Conservation (phyloP, 2,888 invertebrate genomes). For the Eupithecia centaureata region DNA sequence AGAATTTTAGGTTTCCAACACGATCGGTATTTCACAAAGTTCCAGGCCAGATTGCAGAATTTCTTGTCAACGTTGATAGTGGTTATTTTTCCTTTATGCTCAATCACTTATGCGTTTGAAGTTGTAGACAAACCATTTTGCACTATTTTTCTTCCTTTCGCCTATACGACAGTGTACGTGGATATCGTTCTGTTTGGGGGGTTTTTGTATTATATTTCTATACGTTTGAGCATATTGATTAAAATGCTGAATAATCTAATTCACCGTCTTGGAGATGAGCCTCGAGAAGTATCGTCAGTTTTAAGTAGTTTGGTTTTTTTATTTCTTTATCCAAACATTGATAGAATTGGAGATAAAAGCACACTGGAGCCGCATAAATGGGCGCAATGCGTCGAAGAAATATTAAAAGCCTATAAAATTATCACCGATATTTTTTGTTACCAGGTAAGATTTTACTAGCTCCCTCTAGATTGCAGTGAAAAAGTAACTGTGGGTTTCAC, state of each 20-base stretch:
- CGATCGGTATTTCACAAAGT: slow-evolving; percentile 36
- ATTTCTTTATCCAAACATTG: slow-evolving; percentile 22
- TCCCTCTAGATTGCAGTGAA: background rate
- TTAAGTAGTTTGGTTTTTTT: slow-evolving; percentile 12
- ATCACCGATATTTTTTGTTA: slow-evolving; percentile 48
- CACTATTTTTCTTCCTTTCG: slow-evolving; percentile 34
- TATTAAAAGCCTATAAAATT: slow-evolving; percentile 48
- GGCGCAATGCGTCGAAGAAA: slow-evolving; percentile 43
- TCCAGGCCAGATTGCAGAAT: slow-evolving; percentile 37
- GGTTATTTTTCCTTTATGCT: slow-evolving; percentile 42
- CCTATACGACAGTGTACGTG: slow-evolving; percentile 39
- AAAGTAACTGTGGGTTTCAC: background rate
- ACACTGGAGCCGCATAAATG: slow-evolving; percentile 36
- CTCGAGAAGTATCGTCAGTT: background rate
- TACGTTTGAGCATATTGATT: slow-evolving; percentile 48
- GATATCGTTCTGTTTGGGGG: slow-evolving; percentile 45
- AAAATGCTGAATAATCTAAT: slow-evolving; percentile 37
- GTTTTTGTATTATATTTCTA: slow-evolving; percentile 47
- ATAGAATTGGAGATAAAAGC: background rate
- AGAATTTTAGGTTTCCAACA: slow-evolving; percentile 39
- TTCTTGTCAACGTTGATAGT: background rate
- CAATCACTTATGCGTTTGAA: slow-evolving; percentile 28
- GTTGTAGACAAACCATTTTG: slow-evolving; percentile 40
- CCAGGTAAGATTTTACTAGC: slow-evolving; percentile 44
- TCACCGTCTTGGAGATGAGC: background rate